Base-by-base conservation (phyloP, 2,113 vertebrate species). In the Oreochromis niloticus region DNA sequence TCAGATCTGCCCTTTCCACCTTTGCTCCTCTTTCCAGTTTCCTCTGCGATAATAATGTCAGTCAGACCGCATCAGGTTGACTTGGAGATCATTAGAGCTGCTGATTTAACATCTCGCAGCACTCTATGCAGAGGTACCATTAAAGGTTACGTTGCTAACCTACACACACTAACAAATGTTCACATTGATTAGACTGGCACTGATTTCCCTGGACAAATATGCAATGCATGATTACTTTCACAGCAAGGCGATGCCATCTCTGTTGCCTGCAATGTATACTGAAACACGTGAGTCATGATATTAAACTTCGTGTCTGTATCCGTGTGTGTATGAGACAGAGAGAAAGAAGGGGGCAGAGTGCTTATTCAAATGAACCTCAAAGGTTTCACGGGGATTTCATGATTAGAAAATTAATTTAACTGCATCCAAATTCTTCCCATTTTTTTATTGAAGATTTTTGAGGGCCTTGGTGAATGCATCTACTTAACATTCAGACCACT, bases 191-290 rank as follows among this genome's bases (percentile, higher is more conserved):
- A 93, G 88, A 73, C 89, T 66, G 43, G 82, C 48, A 8, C 78
- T 92, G 93, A 95, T 94, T 94, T 96, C 93, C 92, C 88, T 63
- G 71, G 91, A 83, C 92, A 90, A 93, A 92, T 89, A 92, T 91
- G 88, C 80, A 81, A 92, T 87, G 89, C 57, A n/a, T 90, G 91
- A 91, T 82, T 91, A 89, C 89, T 84, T 91, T 92, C 87, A 90
- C 78, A 46, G 87, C 85, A 87, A 83, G 41, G 4, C 88, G 61
- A 88, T 90, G 84, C 85, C 84, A 87, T 32, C 87, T 90, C 85
- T 73, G 71, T 85, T 32, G 19, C 16, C 84, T 81, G 86, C 22
- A 83, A 83, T 81, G 85, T 90, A 85, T 81, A 88, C 82, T 80
- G 88, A 81, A 91, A 88, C 63, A 89, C 63, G 87, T 80, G 57